Conservation (phyloP, 2,113 vertebrate genomes). For the Octodon degus region DNA sequence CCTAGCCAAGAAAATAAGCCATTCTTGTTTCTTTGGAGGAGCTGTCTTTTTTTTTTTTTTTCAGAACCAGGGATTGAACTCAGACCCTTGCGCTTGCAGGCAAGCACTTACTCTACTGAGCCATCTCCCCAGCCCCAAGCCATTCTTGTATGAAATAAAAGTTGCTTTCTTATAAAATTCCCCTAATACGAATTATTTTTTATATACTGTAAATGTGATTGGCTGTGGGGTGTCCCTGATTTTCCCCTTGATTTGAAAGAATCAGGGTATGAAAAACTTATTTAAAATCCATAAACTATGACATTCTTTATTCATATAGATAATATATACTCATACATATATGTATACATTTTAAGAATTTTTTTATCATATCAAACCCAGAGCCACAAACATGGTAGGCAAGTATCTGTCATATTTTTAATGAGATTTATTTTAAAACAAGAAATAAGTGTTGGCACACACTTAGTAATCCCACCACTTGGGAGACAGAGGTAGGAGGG, state of each 20-base stretch:
- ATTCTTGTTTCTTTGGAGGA: background rate
- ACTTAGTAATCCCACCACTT: background rate
- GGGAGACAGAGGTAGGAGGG: background rate
- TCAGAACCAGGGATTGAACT: too few species aligned
- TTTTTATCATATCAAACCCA: background rate
- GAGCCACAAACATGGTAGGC: background rate
- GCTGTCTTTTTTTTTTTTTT: too few species aligned
- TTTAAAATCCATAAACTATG: background rate
- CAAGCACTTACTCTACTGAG: too few species aligned
- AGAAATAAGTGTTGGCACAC: background rate
- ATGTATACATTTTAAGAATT: background rate
- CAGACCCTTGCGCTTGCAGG: too few species aligned
- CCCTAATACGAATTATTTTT: background rate
- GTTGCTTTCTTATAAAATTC: conserved; percentile 10
- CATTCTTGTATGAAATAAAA: background rate
- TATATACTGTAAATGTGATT: background rate
- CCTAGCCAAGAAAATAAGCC: conserved; percentile 9
- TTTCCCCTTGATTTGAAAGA: background rate
- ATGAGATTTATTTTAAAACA: conserved; percentile 24
- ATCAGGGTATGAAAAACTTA: background rate
- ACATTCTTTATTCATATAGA: background rate
- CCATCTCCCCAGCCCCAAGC: background rate
- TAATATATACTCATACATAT: background rate
- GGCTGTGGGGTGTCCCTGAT: background rate
- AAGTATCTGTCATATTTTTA: conserved; percentile 27